These are phyloP conservation scores for Oophaga sylvatica DNA, from an alignment of 2,797 vertebrate genomes.

Conservation along the genomic window DNA sequence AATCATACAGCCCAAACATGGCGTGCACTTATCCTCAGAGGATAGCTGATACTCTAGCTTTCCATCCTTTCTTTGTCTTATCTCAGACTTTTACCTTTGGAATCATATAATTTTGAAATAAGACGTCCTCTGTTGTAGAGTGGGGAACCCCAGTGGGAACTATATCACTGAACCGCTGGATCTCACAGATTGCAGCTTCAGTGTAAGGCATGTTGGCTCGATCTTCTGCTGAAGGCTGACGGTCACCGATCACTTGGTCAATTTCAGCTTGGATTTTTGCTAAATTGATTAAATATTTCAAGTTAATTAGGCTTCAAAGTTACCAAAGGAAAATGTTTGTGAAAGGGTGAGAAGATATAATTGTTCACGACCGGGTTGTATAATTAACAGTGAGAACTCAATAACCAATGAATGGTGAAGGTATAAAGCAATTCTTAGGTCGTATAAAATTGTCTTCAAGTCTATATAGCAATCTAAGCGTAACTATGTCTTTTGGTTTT, in stretches of 20 bases:
- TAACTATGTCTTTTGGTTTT: not conserved
- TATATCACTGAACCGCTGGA: slow-evolving; percentile 46
- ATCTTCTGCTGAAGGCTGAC: slow-evolving; percentile 33
- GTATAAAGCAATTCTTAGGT: not conserved
- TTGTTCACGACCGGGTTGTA: not conserved
- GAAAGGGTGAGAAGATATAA: not conserved
- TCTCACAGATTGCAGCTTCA: slow-evolving; percentile 40
- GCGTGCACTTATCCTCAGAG: too few relatives aligned
- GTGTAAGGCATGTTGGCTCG: slow-evolving; percentile 43
- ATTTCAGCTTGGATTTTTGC: slow-evolving; percentile 44
- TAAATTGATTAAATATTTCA: not conserved
- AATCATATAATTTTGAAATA: not conserved
- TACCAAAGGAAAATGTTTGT: not conserved
- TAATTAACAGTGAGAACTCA: not conserved
- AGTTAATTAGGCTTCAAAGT: not conserved
- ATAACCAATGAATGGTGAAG: not conserved
- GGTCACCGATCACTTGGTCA: slow-evolving; percentile 29
- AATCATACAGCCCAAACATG: too few relatives aligned
- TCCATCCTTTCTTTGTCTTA: not conserved
- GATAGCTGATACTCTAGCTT: not conserved
- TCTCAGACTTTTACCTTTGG: slow-evolving; percentile 17
- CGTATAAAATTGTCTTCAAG: not conserved
- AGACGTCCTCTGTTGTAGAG: slow-evolving; percentile 30
- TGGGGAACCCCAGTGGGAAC: slow-evolving; percentile 36
- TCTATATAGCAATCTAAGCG: not conserved